phyloP scores from a whole-genome alignment of 2,113 vertebrate genomes.

The Fregetta grallaria region DNA sequence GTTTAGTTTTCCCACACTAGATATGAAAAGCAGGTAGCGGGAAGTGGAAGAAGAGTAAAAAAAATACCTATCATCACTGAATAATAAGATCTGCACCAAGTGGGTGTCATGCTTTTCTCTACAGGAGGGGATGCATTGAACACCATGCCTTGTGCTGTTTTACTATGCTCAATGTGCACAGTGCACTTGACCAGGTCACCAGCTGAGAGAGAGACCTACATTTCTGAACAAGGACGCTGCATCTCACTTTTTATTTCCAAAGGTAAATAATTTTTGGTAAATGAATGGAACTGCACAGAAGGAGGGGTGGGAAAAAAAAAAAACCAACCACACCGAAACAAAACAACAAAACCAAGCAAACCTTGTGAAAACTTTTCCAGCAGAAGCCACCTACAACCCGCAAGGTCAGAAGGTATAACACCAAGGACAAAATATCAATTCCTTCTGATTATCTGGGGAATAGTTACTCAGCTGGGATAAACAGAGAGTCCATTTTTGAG shows the following conservation, averaged over 20 bases:
- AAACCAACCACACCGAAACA: too few species aligned
- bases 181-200: neutral
- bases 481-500: neutral
- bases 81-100: neutral
- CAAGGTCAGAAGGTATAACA: neutral
- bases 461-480: neutral
- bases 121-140: neutral
- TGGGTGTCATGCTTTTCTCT: neutral
- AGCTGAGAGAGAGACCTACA: neutral
- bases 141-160: fast-evolving
- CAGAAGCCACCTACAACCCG: neutral
- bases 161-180: fast-evolving
- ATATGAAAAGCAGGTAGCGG: neutral
- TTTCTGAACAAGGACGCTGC: neutral
- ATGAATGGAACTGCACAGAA: neutral
- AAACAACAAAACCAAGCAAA: neutral
- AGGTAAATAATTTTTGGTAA: neutral
- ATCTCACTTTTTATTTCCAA: neutral
- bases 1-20: neutral
- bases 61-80: neutral
- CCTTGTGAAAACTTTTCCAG: neutral
- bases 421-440: neutral
- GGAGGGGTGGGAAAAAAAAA: fast-evolving
- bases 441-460: neutral
- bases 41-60: neutral